Percentiles rank a stretch among this genome's conserved stretches.
These are phyloP conservation scores for Cydia fagiglandana DNA, from an alignment of 1,140 invertebrate genomes.

Conservation along the genomic window DNA sequence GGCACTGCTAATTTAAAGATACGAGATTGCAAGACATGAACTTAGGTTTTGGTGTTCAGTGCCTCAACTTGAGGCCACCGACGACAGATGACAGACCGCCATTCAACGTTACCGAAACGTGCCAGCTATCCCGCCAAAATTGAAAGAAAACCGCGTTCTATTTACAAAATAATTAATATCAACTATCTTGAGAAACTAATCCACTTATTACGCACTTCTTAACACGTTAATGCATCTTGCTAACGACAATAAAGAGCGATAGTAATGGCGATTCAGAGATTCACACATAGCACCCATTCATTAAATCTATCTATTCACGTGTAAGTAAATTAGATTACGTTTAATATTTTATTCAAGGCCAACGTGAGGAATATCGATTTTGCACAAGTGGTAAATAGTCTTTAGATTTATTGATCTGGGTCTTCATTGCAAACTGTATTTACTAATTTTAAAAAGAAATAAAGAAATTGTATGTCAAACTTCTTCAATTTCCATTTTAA, in stretches of 20 bases:
- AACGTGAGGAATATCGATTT: conserved; percentile 26
- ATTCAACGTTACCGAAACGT: conserved; percentile 62
- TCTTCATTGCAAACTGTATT: conserved; percentile 29
- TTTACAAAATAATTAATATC: conserved; percentile 51
- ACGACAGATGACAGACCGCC: conserved; percentile 73
- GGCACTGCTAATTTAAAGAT: conserved; percentile 68
- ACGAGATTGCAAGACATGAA: conserved; percentile 56
- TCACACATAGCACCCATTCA: conserved; percentile 33
- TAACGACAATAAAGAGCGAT: conserved; percentile 39
- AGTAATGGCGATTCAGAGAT: conserved; percentile 58
- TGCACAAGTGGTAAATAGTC: conserved; percentile 15
- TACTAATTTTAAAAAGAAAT: conserved; percentile 26
- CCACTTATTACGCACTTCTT: conserved; percentile 37
- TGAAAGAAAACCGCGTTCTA: conserved; percentile 66
- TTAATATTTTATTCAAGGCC: conserved; percentile 16
- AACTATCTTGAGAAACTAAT: conserved; percentile 39
- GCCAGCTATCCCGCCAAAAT: conserved; percentile 73
- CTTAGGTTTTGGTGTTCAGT: conserved; percentile 38
- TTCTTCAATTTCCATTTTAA: conserved; percentile 17
- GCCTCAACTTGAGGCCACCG: conserved; percentile 58
- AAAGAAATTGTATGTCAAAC: conserved; percentile 21
- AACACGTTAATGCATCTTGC: conserved; percentile 31
- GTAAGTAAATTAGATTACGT: conserved; percentile 28
- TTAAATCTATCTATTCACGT: conserved; percentile 28
- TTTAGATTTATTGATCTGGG: conserved; percentile 18